phyloP scores from a whole-genome alignment of 2,797 vertebrate genomes.

The Liparis tanakae region DNA sequence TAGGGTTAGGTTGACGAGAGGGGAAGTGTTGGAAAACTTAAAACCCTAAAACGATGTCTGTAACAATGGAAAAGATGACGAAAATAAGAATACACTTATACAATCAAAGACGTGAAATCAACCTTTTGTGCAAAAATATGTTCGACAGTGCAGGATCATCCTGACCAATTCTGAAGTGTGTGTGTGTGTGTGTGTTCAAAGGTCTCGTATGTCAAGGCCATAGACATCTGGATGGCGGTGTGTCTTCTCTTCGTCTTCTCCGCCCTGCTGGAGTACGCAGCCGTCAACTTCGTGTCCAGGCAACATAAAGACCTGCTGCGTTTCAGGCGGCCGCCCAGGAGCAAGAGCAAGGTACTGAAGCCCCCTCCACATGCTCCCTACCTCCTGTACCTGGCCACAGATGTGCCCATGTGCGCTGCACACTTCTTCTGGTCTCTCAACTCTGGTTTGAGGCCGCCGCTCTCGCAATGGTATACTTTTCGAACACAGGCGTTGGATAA shows the following conservation, averaged over 20 bases:
- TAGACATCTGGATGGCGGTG: constrained; percentile 99
- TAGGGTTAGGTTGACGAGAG: too few relatives aligned
- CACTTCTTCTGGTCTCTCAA: background rate
- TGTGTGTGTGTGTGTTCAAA: constrained; percentile 60
- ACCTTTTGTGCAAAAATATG: too few relatives aligned
- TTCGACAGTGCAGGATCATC: background rate
- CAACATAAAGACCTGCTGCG: constrained; percentile 96
- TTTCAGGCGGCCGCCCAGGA: constrained; percentile 88
- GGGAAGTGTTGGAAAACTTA: too few relatives aligned
- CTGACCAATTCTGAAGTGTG: background rate
- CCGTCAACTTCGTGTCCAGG: constrained; percentile 97
- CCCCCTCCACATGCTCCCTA: too few relatives aligned
- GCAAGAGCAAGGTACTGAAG: constrained; percentile 87
- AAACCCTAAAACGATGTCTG: background rate
- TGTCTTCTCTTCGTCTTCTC: constrained; percentile 98
- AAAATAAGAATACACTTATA: background rate
- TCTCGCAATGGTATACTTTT: constrained; percentile 26
- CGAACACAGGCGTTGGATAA: background rate
- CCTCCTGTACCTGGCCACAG: background rate
- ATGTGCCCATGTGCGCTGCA: too few relatives aligned
- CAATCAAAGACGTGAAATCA: too few relatives aligned
- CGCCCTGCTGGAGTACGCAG: constrained; percentile 94
- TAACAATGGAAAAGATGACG: background rate
- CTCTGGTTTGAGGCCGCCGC: background rate
- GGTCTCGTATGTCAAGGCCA: constrained; percentile 98